Evolutionary conservation across 1,140 invertebrate genomes (phyloP).

Genomic region (Plectus sambesii): DNA sequence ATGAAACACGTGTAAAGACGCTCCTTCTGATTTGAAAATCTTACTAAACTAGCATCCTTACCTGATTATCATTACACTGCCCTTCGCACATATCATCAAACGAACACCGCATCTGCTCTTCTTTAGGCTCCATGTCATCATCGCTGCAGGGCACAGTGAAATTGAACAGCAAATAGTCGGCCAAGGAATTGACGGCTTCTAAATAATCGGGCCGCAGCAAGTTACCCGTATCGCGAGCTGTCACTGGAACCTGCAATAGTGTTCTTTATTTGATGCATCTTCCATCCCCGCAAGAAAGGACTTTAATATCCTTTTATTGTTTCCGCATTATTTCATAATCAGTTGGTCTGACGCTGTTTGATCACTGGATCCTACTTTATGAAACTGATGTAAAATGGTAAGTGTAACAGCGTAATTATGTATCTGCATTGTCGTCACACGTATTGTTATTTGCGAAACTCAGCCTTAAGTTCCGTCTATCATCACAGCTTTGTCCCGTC

Average conservation of each 20-base stretch:
- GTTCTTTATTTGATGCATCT: conserved; percentile 3
- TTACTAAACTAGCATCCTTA: conserved; percentile 4
- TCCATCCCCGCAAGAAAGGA: conserved; percentile 1
- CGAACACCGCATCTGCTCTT: conserved; percentile 11
- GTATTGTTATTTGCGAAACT: too few relatives aligned
- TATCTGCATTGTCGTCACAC: too few relatives aligned
- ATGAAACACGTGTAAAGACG: too few relatives aligned
- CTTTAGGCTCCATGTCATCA: neutral
- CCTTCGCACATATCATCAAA: conserved; percentile 22
- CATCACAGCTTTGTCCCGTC: too few relatives aligned
- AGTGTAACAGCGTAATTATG: too few relatives aligned
- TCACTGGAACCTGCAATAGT: conserved; percentile 23
- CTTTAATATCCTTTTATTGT: neutral
- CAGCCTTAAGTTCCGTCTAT: too few relatives aligned
- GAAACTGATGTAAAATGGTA: neutral
- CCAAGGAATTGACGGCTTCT: conserved; percentile 17
- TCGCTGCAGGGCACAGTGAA: conserved; percentile 21
- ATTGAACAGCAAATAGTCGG: conserved; percentile 21
- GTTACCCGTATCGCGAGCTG: conserved; percentile 23
- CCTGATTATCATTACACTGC: conserved; percentile 26
- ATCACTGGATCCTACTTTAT: conserved; percentile 7
- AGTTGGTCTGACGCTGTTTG: conserved; percentile 12
- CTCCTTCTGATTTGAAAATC: neutral
- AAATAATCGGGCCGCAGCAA: conserved; percentile 20
- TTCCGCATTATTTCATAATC: conserved; percentile 9